A percentile compares a stretch with the other conserved stretches of the same genome.
phyloP scores from a whole-genome alignment of 2,797 vertebrate genomes.

The Pangasius krempfi region DNA sequence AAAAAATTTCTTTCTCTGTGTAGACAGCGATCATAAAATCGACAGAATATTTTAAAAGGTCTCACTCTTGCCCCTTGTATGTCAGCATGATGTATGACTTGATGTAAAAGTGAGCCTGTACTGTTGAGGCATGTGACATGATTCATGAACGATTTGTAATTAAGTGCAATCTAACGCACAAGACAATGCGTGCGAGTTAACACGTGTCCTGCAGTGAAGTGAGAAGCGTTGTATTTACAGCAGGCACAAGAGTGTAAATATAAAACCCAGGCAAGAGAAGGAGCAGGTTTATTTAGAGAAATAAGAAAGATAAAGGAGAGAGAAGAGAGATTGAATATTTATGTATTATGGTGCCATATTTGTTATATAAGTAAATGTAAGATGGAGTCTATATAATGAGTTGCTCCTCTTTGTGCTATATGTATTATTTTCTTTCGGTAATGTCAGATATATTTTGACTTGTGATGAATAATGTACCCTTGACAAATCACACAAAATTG shows the following conservation, averaged over 20 bases:
- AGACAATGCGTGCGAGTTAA: not conserved
- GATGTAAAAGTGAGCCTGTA: not conserved
- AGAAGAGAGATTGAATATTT: not conserved
- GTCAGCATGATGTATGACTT: not conserved
- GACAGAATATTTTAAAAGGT: not conserved
- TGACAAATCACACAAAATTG: not conserved
- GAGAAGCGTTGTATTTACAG: not conserved
- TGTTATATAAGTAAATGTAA: not conserved
- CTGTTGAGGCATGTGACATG: not conserved
- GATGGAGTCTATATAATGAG: not conserved
- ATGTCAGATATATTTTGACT: not conserved
- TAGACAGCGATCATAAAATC: slow-evolving; percentile 6
- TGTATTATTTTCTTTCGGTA: not conserved
- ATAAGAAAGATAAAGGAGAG: not conserved
- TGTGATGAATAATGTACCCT: not conserved
- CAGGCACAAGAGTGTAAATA: not conserved
- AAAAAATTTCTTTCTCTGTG: not conserved
- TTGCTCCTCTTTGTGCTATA: not conserved
- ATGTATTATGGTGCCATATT: not conserved
- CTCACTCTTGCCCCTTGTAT: not conserved
- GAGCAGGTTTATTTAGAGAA: slow-evolving; percentile 2
- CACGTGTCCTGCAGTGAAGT: not conserved
- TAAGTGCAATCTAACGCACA: not conserved
- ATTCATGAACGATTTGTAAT: not conserved
- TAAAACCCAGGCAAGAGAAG: not conserved